Base-by-base conservation (phyloP, 1,140 invertebrate species). In the Cotesia chilonis region DNA sequence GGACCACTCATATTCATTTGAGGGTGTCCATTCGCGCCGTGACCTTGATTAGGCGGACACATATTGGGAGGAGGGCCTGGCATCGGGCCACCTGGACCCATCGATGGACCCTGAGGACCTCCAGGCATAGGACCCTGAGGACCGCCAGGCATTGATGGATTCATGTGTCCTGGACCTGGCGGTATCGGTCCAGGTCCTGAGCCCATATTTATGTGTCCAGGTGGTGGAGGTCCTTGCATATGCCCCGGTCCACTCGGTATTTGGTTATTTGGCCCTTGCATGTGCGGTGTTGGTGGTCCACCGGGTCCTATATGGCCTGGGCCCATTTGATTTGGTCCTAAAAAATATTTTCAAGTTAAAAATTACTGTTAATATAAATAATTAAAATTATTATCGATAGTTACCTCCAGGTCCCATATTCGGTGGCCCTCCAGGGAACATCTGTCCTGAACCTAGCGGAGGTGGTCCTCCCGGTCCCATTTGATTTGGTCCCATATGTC, bases 341-440 rank as follows among this genome's bases (percentile, higher is more conserved):
- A n/a, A 20, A 51, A 51, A 5, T 38, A 52, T 20, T 61, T 54
- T 10, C n/a, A 41, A 14, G 12, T 17, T 6, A 20, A 57, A 3
- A 57, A 57, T 7, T 17, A 5, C n/a, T 2, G 3, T 28, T 17
- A 6, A 36, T 28, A 36, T 3, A 2, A 20, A 9, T 68, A 37
- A n/a, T 12, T 37, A 10, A n/a, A 63, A 37, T 66, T 28, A 51
- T 14, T 12, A 37, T 10, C 4, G 51, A 60, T 71, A 4, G 41
- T 74, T 70, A 38, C 57, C 66, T 66, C 73, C 73, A 73, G 78
- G 80, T 68, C 76, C 68, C 75, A 79, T 81, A 78, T 81, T 80
- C 4, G 82, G 82, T n/a, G 83, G 68, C 12, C 79, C 78, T 67
- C 80, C 81, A 0, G 82, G 81, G n/a, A 80, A 79, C 78, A 84